These are phyloP conservation scores for Argyresthia albistria DNA, from an alignment of 2,888 invertebrate genomes.

Conservation along the genomic window DNA sequence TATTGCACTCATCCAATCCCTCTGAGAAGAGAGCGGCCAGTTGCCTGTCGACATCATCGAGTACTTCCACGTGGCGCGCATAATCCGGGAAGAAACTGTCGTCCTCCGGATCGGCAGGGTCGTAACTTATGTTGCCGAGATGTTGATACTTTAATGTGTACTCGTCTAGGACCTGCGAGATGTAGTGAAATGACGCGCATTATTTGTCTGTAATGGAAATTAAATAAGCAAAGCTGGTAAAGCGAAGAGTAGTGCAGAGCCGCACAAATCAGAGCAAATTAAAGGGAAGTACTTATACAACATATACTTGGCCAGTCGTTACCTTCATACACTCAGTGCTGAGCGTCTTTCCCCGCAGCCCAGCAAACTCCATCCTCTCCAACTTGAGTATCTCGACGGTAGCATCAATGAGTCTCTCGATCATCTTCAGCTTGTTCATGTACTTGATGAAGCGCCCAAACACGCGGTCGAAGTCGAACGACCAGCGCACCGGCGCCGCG, in stretches of 20 bases:
- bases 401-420: constrained; percentile 80
- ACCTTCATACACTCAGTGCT: constrained; percentile 65
- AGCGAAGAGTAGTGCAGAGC: no score
- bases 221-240: no score
- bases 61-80: constrained; percentile 70
- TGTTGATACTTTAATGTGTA: constrained; percentile 38
- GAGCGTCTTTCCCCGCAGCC: constrained; percentile 75
- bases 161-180: constrained; percentile 42
- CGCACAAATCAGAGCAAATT: no score
- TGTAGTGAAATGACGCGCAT: no score
- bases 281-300: no score
- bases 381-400: constrained; percentile 87
- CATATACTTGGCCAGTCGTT: constrained; percentile 1
- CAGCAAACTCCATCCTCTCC: constrained; percentile 88
- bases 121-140: constrained; percentile 76
- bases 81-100: constrained; percentile 77
- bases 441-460: constrained; percentile 79
- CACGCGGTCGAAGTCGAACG: constrained; percentile 80
- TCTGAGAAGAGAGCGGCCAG: constrained; percentile 85
- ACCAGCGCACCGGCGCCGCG: constrained; percentile 78
- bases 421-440: constrained; percentile 73
- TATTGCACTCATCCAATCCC: constrained; percentile 84
- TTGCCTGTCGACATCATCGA: constrained; percentile 81
- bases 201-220: no score
- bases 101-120: constrained; percentile 82